Conservation (phyloP, 2,888 invertebrate genomes). For the Acleris emargana region DNA sequence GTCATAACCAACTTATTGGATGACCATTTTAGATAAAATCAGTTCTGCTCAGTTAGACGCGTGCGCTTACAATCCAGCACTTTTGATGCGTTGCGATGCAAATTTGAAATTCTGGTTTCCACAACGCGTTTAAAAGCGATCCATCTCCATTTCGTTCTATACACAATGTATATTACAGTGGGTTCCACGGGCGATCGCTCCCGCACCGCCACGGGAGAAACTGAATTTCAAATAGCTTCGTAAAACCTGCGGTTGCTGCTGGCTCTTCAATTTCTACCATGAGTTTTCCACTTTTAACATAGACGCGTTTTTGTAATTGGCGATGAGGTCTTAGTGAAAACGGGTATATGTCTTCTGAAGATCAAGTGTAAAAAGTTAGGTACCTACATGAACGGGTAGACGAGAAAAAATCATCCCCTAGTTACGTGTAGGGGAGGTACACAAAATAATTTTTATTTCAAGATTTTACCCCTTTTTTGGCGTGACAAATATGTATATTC, state of each 20-base stretch:
- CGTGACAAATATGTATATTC: too few relatives aligned
- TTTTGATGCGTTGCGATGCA: constrained; percentile 54
- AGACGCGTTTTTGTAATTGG: constrained; percentile 45
- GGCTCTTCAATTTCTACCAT: constrained; percentile 76
- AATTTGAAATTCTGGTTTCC: constrained; percentile 62
- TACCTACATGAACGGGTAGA: too few relatives aligned
- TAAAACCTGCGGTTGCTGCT: constrained; percentile 71
- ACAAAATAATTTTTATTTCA: too few relatives aligned
- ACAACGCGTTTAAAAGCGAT: constrained; percentile 60
- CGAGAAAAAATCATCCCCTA: too few relatives aligned
- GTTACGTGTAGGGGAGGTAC: too few relatives aligned
- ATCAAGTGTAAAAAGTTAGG: too few relatives aligned
- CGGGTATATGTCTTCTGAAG: too few relatives aligned
- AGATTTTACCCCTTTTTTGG: too few relatives aligned
- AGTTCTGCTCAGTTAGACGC: constrained; percentile 14
- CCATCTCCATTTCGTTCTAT: constrained; percentile 60
- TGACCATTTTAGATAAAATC: constrained; percentile 11
- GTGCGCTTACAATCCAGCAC: constrained; percentile 19
- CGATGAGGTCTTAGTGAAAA: too few relatives aligned
- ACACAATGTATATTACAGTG: constrained; percentile 54
- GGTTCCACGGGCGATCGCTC: constrained; percentile 59
- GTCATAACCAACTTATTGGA: neutral
- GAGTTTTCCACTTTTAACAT: constrained; percentile 66
- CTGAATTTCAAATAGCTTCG: constrained; percentile 76
- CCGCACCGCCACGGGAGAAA: constrained; percentile 61